These are phyloP conservation scores for Heteronetta atricapilla DNA, from an alignment of 2,113 vertebrate species.

Conservation along the genomic window DNA sequence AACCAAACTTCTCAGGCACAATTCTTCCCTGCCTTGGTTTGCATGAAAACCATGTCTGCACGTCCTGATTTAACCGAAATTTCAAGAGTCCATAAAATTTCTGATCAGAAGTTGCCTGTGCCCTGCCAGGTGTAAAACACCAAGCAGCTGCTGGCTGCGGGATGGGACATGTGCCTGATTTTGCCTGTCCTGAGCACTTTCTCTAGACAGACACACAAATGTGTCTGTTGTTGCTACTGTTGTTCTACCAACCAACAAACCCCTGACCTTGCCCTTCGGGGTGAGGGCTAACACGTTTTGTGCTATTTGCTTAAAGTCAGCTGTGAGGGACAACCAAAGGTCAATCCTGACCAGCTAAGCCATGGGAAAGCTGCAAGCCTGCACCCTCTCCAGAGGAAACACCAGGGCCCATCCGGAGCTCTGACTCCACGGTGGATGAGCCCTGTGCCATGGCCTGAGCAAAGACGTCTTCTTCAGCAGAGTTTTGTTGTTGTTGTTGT, in stretches of 20 bases:
- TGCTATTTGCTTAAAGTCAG: not conserved
- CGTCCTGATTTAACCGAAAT: not conserved
- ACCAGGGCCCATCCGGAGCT: not conserved
- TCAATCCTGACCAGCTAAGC: not conserved
- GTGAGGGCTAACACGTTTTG: not conserved
- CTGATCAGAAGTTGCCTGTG: not conserved
- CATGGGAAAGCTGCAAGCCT: not conserved
- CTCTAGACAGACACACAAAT: not conserved
- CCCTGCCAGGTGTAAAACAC: not conserved
- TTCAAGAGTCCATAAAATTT: not conserved
- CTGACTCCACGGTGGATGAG: not conserved
- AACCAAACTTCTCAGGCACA: not conserved
- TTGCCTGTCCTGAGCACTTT: not conserved
- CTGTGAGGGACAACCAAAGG: not conserved
- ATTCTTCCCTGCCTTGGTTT: not conserved
- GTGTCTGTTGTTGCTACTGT: not conserved
- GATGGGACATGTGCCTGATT: not conserved
- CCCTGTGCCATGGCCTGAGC: not conserved
- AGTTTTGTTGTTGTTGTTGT: no score
- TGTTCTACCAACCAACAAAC: not conserved
- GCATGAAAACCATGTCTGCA: accelerated
- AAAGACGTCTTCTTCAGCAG: not conserved
- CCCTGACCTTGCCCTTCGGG: not conserved
- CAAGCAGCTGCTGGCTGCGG: not conserved
- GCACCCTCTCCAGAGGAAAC: not conserved